These are phyloP conservation scores for Carollia perspicillata DNA, from an alignment of 2,113 vertebrate genomes.

Conservation along the genomic window DNA sequence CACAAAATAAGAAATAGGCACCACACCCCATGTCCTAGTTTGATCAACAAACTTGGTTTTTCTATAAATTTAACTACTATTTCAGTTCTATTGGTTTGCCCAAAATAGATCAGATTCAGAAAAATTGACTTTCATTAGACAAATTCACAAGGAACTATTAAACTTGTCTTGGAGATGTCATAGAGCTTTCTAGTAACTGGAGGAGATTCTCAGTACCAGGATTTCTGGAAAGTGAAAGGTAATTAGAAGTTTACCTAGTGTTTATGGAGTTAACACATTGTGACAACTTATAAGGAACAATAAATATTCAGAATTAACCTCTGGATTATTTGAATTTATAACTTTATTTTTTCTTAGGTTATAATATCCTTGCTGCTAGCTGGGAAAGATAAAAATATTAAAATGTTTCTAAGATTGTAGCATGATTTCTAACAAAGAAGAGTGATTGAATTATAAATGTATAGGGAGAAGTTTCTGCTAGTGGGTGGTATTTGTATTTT, in stretches of 20 bases:
- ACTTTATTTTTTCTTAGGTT: neutral
- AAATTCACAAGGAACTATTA: neutral
- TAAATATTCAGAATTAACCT: neutral
- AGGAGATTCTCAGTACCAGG: neutral
- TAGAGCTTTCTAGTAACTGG: neutral
- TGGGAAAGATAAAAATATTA: neutral
- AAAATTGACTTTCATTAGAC: neutral
- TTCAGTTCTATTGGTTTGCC: neutral
- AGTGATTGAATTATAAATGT: slow-evolving; percentile 28
- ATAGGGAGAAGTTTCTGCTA: neutral
- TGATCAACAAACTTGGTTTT: neutral
- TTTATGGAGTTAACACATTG: neutral
- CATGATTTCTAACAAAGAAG: slow-evolving; percentile 37
- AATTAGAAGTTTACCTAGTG: neutral
- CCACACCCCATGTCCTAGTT: accelerated
- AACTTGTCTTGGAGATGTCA: neutral
- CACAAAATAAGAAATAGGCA: neutral
- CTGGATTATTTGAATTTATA: neutral
- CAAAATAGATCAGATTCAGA: neutral
- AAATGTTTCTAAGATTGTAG: neutral
- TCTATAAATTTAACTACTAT: neutral
- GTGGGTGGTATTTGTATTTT: slow-evolving; percentile 65
- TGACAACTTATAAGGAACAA: neutral
- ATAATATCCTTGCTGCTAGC: neutral
- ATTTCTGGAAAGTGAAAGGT: neutral